Conservation (phyloP, 2,113 vertebrate genomes). For the Polyodon spathula region DNA sequence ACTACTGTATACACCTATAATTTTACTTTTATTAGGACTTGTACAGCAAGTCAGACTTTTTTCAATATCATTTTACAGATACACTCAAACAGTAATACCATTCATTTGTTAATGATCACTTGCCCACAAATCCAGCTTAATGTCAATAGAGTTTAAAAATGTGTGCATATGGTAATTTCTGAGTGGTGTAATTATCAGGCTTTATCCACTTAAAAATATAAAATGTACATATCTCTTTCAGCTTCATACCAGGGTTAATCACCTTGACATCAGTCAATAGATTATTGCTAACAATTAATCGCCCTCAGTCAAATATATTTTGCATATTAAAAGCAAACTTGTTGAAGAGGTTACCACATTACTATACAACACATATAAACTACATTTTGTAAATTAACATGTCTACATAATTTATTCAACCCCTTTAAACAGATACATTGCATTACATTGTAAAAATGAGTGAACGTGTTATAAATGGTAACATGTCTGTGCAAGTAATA, state of each 20-base stretch:
- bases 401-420: too few species aligned
- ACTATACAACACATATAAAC: not conserved
- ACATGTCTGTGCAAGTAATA: too few species aligned
- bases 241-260: not conserved
- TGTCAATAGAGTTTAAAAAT: not conserved
- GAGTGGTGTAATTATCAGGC: conserved; percentile 8
- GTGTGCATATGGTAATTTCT: not conserved
- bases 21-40: too few species aligned
- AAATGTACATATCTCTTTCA: conserved; percentile 4
- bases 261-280: not conserved
- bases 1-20: too few species aligned
- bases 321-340: conserved; percentile 3
- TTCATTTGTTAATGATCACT: conserved; percentile 6
- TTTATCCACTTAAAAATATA: not conserved
- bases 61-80: conserved; percentile 1
- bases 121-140: not conserved
- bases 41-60: too few species aligned
- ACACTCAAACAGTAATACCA: not conserved
- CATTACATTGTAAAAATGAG: too few species aligned
- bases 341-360: not conserved
- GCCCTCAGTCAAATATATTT: not conserved
- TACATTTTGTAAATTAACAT: too few species aligned
- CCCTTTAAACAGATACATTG: too few species aligned
- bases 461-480: too few species aligned
- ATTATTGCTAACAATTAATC: not conserved